Evolutionary conservation across 1,140 invertebrate genomes (phyloP), one percentile per base, ranked within the genome.

Genomic region (Conus ventricosus): DNA sequence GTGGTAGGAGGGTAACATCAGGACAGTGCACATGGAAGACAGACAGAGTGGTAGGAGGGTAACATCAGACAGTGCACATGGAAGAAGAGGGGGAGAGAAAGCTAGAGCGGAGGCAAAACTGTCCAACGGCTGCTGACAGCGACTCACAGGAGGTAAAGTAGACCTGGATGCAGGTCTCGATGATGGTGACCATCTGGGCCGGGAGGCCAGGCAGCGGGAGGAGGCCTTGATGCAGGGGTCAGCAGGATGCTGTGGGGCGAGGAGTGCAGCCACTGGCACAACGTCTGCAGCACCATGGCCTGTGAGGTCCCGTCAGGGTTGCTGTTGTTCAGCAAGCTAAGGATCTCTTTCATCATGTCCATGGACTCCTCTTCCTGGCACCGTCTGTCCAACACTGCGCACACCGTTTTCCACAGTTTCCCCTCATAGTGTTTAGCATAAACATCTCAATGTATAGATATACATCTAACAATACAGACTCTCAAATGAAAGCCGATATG

Each of bases 301-400:
- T 71, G 96, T 93, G 25, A 96, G 94, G 84, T 94, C 90, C 87
- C 96, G 91, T 91, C 96, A 86, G 90, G 95, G 94, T 93, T 95
- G 92, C 87, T 95, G 90, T 91, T 95, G 92, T 93, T 95, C 20
- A 93, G 90, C 91, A 92, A 95, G 94, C 89, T 96, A 92, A 91
- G 95, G 92, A 93, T 95, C 93, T 80, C 96, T 93, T 93, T 96
- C 95, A 78, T 94, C 92, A 89, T 96, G 87, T 95, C 95, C 89
- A 96, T 95, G 25, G 95, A 94, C 88, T 96, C 95, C 90, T 96
- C 96, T 80, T 96, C 95, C 76, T 96, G 92, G 71, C 23, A 25
- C n/a, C 85, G 76, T 23, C 76, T 54, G 54, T 87, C 85, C 25
- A 25, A 17, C 85, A 87, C 85, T 87, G 71, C 8, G 5, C 57